phyloP scores from a whole-genome alignment of 2,113 vertebrate species.

The Leucopternis melanops region DNA sequence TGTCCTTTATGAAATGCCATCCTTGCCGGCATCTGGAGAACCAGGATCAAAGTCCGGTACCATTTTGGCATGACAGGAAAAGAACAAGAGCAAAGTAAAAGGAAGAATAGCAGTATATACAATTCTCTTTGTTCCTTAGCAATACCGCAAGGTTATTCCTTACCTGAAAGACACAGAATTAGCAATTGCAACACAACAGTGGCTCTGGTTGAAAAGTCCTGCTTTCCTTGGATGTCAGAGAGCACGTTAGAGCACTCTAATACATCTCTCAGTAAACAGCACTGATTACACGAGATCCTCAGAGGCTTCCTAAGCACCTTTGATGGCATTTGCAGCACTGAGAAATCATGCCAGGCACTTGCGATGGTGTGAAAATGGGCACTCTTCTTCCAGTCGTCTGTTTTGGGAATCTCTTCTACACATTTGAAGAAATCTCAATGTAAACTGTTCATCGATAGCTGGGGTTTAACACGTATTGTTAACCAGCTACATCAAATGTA shows the following conservation, averaged over 20 bases:
- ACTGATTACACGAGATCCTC: not conserved
- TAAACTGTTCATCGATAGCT: not conserved
- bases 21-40: not conserved
- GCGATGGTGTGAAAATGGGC: not conserved
- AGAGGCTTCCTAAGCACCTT: not conserved
- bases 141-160: not conserved
- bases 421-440: not conserved
- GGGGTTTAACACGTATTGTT: not conserved
- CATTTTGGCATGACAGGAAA: not conserved
- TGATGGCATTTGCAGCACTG: not conserved
- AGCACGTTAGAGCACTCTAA: not conserved
- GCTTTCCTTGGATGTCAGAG: not conserved
- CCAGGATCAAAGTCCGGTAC: not conserved
- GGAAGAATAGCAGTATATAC: not conserved
- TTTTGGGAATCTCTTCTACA: not conserved
- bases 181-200: not conserved
- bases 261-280: not conserved
- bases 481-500: not conserved
- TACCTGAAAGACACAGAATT: not conserved
- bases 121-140: not conserved
- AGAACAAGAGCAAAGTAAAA: not conserved
- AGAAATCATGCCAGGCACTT: not conserved
- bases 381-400: not conserved
- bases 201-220: not conserved
- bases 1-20: not conserved